Evolutionary conservation across 2,888 invertebrate genomes (phyloP), one percentile per base, ranked within the genome.

Genomic region (Campaea margaritaria): DNA sequence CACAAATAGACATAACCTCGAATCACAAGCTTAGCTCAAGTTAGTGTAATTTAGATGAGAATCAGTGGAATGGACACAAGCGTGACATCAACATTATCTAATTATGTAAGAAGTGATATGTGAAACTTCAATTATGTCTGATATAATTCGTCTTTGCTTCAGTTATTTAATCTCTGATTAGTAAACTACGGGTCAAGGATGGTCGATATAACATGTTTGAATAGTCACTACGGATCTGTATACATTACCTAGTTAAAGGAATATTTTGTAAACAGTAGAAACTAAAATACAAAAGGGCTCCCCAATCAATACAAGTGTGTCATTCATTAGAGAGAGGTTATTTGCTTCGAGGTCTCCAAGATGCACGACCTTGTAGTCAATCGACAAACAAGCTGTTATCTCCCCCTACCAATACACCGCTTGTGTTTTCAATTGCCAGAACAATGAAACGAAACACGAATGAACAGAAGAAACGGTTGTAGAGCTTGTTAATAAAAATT

Each of bases 251-350:
- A 9, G 9, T 21, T 21, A 5, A 3, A 31, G 31, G 7, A 36
- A 36, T 1, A 12, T n/a, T 0, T 36, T 1, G 12, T n/a, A 12
- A 11, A 34, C 8, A 11, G 3, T 36, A 12, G n/a, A 10, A n/a
- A 36, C 5, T n/a, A 12, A 12, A 0, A 12, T n/a, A n/a, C 36
- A 3, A 12, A 36, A 1, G 7, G n/a, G 1, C 34, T 5, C 39
- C 16, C 21, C 13, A 28, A 12, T 47, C 9, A 36, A 13, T 38
- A 67, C 50, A 55, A 52, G 41, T 58, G 56, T 45, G 7, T 16
- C 49, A 53, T 60, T 64, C 27, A 27, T 7, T 13, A 53, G 28
- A 39, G 55, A 9, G 44, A 60, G 55, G 55, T 57, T 65, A 62
- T 28, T 21, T 2, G 21, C 21, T 3, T 59, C 45, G 47, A 43